Conservation (phyloP, 2,797 vertebrate species). For the Characodon lateralis region DNA sequence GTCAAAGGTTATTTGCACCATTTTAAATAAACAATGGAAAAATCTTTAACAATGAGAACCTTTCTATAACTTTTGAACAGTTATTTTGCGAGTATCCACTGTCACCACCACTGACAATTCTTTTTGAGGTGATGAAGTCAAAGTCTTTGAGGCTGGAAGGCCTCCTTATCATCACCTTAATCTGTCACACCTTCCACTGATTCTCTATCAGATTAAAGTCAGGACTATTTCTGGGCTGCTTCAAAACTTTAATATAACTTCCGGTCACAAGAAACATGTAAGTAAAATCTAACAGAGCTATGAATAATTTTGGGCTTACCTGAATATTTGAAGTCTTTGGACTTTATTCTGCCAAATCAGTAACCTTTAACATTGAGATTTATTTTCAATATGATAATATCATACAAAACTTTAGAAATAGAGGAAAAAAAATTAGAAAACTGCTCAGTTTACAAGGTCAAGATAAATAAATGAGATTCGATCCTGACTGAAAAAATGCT, state of each 20-base stretch:
- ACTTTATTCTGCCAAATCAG: neutral
- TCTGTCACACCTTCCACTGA: neutral
- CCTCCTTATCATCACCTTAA: neutral
- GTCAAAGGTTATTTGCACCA: neutral
- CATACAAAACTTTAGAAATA: no score
- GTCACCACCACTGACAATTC: no score
- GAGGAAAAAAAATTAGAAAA: no score
- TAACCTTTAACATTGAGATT: neutral
- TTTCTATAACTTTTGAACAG: neutral
- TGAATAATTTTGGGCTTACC: neutral
- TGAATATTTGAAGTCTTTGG: neutral
- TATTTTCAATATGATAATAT: neutral
- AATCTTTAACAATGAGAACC: neutral
- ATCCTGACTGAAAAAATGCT: no score
- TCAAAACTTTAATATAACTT: neutral
- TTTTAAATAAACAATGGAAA: neutral
- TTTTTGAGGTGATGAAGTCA: neutral
- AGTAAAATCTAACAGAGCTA: neutral
- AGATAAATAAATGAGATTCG: no score
- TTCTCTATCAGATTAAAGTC: no score
- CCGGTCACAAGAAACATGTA: neutral
- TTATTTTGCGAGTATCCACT: neutral
- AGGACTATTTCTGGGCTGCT: no score
- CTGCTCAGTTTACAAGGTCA: no score
- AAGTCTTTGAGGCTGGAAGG: neutral